Evolutionary conservation across 2,888 invertebrate genomes (phyloP), one percentile per base, ranked within the genome.

Genomic region (Cataglyphis altisquamis): DNA sequence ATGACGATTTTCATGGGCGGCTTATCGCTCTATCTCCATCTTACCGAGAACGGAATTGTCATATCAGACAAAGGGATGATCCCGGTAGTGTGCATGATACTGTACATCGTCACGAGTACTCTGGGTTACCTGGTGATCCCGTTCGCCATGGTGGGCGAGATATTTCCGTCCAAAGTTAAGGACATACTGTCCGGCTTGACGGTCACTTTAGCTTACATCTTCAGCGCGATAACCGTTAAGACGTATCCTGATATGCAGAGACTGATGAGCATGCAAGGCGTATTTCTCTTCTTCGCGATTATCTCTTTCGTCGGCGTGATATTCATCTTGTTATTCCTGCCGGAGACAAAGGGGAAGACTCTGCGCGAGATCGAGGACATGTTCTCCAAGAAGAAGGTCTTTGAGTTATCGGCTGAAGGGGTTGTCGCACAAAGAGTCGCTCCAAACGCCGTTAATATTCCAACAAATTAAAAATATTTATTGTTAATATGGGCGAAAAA

Each of bases 71-170:
- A 88, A 0, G 91, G 93, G 0, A 0, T 95, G 74, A 88, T 96
- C 1, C 96, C 96, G 0, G 92, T 95, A 0, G 60, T 95, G 0
- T 92, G 95, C 18, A 90, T 96, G 4, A 89, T 96, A 9, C 87
- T 94, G 63, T 96, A 96, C 87, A 96, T 96, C 82, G 95, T 96
- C 82, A 94, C 95, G 25, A 95, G 95, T 80, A 95, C 96, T 0
- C 83, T 96, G 0, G 96, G 96, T 0, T 96, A 96, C 86, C 91
- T 96, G n/a, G 95, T 96, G 0, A 89, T 96, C 4, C 96, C 96
- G 0, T 96, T 96, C 90, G 96, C 96, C 0, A 95, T 96, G 95
- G 92, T 96, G 0, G 96, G 96, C 0, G 96, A 96, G 88, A 94
- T 96, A 8, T 96, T 95, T 87, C 96, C 96, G 0, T 89, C 95